These are phyloP conservation scores for Nycticryphes semicollaris DNA, from an alignment of 2,113 vertebrate genomes.

Conservation along the genomic window DNA sequence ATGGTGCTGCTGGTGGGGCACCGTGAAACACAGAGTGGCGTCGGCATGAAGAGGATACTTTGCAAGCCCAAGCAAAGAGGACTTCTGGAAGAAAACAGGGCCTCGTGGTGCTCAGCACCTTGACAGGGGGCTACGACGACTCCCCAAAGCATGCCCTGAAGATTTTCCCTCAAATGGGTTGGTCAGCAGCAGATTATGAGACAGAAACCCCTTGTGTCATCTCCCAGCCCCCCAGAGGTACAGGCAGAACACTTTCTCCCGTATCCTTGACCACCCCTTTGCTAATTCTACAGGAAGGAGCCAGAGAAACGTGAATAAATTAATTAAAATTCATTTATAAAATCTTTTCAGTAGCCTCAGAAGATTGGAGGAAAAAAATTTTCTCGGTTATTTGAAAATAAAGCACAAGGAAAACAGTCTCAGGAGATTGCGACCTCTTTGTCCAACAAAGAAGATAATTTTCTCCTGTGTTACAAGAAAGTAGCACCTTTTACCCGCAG, in stretches of 20 bases:
- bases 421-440: background rate
- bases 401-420: background rate
- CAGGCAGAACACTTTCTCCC: background rate
- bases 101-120: background rate
- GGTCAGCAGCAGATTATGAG: background rate
- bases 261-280: background rate
- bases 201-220: background rate
- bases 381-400: background rate
- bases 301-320: background rate
- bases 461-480: background rate
- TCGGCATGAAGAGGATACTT: rapidly evolving
- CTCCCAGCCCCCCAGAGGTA: background rate
- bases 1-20: rapidly evolving
- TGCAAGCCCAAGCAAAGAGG: background rate
- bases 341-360: background rate
- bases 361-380: background rate
- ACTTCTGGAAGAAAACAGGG: background rate
- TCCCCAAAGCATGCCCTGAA: background rate
- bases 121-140: background rate
- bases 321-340: conserved; percentile 43
- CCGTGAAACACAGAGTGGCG: rapidly evolving
- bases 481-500: background rate
- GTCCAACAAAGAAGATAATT: background rate
- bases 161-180: background rate
- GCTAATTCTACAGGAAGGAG: background rate